Percentiles rank a stretch among this genome's conserved stretches.
These are phyloP conservation scores for Pteromalus puparum DNA, from an alignment of 1,140 invertebrate genomes.

Conservation along the genomic window DNA sequence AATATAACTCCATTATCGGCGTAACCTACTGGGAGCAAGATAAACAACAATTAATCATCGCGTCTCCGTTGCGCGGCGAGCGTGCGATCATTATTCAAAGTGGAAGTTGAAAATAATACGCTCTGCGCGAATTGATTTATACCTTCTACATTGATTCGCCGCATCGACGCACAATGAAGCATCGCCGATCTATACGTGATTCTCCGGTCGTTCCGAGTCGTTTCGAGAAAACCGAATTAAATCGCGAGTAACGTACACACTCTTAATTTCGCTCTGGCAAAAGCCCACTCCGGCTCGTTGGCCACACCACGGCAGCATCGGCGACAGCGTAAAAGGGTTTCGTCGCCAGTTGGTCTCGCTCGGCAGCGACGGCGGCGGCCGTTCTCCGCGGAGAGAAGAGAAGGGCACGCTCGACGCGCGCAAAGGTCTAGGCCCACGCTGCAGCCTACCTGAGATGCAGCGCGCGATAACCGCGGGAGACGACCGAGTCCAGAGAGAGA, in stretches of 20 bases:
- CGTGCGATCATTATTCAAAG: slow-evolving; percentile 18
- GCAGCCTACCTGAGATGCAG: neutral
- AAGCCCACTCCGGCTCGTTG: neutral
- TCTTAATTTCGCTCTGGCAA: too few species aligned
- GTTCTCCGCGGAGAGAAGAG: neutral
- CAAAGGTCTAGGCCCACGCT: slow-evolving; percentile 37
- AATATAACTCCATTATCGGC: slow-evolving; percentile 32
- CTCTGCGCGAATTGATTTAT: neutral
- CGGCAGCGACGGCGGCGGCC: neutral
- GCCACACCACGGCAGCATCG: too few species aligned
- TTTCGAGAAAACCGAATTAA: neutral
- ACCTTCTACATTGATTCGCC: neutral
- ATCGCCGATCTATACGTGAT: too few species aligned
- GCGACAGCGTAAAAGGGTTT: slow-evolving; percentile 15
- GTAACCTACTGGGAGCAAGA: slow-evolving; percentile 29
- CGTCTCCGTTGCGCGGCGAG: neutral
- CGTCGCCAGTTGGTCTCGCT: slow-evolving; percentile 19
- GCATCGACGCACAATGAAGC: neutral
- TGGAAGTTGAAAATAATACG: slow-evolving; percentile 1
- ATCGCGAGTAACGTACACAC: neutral
- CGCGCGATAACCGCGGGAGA: too few species aligned
- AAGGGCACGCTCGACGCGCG: neutral
- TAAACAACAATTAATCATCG: slow-evolving; percentile 40
- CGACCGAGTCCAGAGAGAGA: too few species aligned
- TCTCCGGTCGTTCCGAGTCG: too few species aligned